Percentiles rank a stretch among this genome's conserved stretches.
These are phyloP conservation scores for Aspiorhynchus laticeps DNA, from an alignment of 2,113 vertebrate genomes.

Conservation along the genomic window DNA sequence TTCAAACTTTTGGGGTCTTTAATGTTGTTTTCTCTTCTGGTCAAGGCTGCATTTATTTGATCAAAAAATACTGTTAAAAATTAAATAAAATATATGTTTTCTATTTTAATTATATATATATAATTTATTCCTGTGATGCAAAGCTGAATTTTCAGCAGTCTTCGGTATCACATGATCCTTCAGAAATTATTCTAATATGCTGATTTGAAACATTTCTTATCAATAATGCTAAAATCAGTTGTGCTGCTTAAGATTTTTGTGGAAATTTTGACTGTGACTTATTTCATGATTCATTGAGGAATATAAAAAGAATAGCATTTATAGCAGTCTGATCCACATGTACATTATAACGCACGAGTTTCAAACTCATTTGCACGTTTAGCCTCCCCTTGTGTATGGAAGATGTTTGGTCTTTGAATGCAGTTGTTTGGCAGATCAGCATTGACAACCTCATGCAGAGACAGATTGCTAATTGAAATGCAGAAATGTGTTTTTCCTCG, in stretches of 20 bases:
- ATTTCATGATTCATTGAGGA: not conserved
- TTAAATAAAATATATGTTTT: too few species aligned
- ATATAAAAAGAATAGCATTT: not conserved
- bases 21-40: too few species aligned
- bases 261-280: not conserved
- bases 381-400: not conserved
- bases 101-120: too few species aligned
- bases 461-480: conserved; percentile 50
- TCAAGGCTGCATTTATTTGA: too few species aligned
- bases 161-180: not conserved
- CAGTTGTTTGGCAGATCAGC: conserved; percentile 28
- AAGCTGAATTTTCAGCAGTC: not conserved
- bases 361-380: not conserved
- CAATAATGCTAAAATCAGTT: not conserved
- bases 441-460: conserved; percentile 28
- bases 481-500: conserved; percentile 30
- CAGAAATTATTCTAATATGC: not conserved
- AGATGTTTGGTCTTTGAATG: conserved; percentile 12
- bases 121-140: not conserved
- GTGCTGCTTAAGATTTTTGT: not conserved
- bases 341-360: not conserved
- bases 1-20: too few species aligned
- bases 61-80: too few species aligned
- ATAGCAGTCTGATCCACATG: not conserved
- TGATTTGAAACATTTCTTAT: not conserved